These are phyloP conservation scores for Apodemus speciosus DNA, from an alignment of 2,113 vertebrate genomes.

Conservation along the genomic window DNA sequence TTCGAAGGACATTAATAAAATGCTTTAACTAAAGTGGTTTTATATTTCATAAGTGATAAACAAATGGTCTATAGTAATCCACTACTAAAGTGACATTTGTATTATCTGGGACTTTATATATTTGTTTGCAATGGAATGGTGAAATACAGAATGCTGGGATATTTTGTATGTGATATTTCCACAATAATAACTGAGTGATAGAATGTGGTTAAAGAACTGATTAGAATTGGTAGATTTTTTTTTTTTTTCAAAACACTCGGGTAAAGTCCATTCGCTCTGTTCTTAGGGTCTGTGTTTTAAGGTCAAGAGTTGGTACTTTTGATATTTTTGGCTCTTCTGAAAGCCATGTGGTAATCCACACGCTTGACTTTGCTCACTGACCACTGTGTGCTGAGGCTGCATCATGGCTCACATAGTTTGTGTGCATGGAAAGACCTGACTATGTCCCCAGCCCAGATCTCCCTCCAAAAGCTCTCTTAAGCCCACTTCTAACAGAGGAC, in stretches of 20 bases:
- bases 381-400: not conserved
- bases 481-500: constrained; percentile 67
- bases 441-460: constrained; percentile 30
- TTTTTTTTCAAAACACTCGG: not conserved
- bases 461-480: constrained; percentile 52
- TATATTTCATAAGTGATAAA: not conserved
- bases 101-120: not conserved
- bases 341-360: not conserved
- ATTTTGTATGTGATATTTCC: not conserved
- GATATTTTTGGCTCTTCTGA: not conserved
- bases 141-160: not conserved
- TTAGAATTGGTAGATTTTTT: constrained; percentile 2
- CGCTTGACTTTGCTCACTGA: not conserved
- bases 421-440: not conserved
- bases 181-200: constrained; percentile 1
- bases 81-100: not conserved
- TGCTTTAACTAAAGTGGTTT: not conserved
- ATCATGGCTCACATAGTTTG: not conserved
- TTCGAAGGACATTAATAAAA: not conserved
- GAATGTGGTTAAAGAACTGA: not conserved
- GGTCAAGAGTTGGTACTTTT: not conserved
- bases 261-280: not conserved
- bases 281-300: not conserved
- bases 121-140: not conserved
- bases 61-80: not conserved